Evolutionary conservation across 2,113 vertebrate genomes (phyloP).

Genomic region (Triplophysa siluroides): DNA sequence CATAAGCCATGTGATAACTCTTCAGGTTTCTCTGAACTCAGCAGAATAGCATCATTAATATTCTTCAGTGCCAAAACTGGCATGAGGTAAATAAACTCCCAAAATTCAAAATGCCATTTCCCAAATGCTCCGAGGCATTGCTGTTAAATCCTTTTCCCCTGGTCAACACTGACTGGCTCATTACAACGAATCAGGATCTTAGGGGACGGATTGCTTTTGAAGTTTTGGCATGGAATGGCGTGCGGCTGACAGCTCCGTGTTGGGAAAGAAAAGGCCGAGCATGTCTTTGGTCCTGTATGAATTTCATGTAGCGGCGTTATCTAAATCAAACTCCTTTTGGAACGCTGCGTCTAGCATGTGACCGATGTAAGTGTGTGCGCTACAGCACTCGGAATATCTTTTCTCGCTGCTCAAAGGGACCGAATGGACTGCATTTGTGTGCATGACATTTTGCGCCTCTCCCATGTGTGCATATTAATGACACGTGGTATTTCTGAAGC

Average conservation of each 20-base stretch:
- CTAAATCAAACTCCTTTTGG: constrained; percentile 53
- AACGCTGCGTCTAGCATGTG: constrained; percentile 34
- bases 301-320: constrained; percentile 48
- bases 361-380: constrained; percentile 26
- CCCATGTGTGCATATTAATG: constrained; percentile 65
- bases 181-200: constrained; percentile 47
- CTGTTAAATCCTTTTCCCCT: constrained; percentile 36
- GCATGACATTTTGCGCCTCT: constrained; percentile 61
- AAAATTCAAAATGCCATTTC: constrained; percentile 45
- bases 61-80: constrained; percentile 21
- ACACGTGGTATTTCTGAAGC: constrained; percentile 62
- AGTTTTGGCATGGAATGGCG: constrained; percentile 45
- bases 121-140: constrained; percentile 25
- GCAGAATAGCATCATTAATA: constrained; percentile 25
- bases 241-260: constrained; percentile 44
- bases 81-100: constrained; percentile 26
- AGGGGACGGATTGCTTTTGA: constrained; percentile 47
- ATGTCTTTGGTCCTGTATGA: constrained; percentile 44
- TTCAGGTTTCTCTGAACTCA: constrained; percentile 14
- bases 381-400: constrained; percentile 36
- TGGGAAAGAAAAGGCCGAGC: constrained; percentile 28
- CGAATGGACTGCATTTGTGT: constrained; percentile 58
- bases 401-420: constrained; percentile 47
- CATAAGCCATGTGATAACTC: constrained; percentile 16
- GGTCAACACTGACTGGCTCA: constrained; percentile 35